Evolutionary conservation across 2,888 invertebrate genomes (phyloP), one percentile per base, ranked within the genome.

Genomic region (Scaptomyza tumidula): DNA sequence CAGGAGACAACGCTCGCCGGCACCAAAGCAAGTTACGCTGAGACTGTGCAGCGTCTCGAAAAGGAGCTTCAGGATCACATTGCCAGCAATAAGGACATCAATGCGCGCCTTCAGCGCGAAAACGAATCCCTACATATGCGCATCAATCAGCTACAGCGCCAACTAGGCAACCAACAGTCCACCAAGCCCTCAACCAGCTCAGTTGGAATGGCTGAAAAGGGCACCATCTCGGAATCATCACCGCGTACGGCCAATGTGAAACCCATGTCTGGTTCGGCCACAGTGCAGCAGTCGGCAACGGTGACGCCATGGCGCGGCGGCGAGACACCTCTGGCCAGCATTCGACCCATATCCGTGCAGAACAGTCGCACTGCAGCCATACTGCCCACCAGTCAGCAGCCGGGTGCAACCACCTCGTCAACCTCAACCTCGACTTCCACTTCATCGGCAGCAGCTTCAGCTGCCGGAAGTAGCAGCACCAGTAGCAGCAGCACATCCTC

Each of bases 171-270:
- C 45, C 94, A 94, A 72, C 94, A 96, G 73, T 95, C 95, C 5
- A 94, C 94, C 49, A 96, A 96, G 88, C 94, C 96, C 19, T 94
- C 95, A 43, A 94, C 94, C 3, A 94, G 95, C 80, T 94, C 96
- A 71, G 90, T 90, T 24, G 92, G 95, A 88, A 92, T 88, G 57
- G 86, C 90, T 2, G 94, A 94, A 55, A 94, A 94, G 86, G 92
- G 93, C 3, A 93, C 93, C 11, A 93, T 93, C 3, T 94, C 94
- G 37, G 94, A 94, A 11, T 91, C 91, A 3, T 89, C 90, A 11
- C 94, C 94, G 0, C 95, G 96, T 0, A 98, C 98, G 0, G 98
- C 98, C 6, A 98, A 98, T 90, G 98, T 98, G 45, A 97, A 97
- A 91, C 98, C 98, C 0, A 97, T 98, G 96, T 96, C 98, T 3